Conservation (phyloP, 2,113 vertebrate species). For the Melanerpes aurifrons region DNA sequence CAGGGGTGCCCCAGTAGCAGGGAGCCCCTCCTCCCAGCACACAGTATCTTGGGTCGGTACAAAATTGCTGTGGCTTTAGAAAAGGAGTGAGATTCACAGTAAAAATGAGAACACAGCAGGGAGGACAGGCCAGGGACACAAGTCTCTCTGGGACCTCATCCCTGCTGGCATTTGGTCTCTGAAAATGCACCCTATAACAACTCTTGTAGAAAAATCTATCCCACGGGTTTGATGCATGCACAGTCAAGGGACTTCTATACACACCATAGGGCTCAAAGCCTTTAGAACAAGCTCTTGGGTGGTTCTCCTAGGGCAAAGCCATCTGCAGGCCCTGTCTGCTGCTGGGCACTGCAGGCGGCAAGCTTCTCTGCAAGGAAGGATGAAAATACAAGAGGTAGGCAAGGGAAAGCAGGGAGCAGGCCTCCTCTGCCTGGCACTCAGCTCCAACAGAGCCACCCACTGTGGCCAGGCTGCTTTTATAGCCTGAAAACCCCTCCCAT, state of each 20-base stretch:
- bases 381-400: not conserved
- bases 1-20: accelerated
- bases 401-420: not conserved
- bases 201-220: not conserved
- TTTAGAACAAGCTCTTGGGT: not conserved
- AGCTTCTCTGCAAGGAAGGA: not conserved
- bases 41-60: conserved; percentile 16
- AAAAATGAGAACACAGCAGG: not conserved
- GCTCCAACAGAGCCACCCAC: not conserved
- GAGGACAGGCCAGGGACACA: not conserved
- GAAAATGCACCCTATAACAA: not conserved
- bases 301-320: not conserved
- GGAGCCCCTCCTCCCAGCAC: not conserved
- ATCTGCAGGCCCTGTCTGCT: not conserved
- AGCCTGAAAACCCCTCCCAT: not conserved
- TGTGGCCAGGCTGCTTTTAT: not conserved
- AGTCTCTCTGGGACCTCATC: not conserved
- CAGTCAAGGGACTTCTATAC: accelerated
- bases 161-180: conserved; percentile 29
- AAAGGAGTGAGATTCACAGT: conserved; percentile 48
- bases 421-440: not conserved
- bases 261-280: not conserved
- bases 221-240: not conserved
- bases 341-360: not conserved
- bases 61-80: conserved; percentile 15